Conservation (phyloP, 2,888 invertebrate species). For the Cheilosia pagana region DNA sequence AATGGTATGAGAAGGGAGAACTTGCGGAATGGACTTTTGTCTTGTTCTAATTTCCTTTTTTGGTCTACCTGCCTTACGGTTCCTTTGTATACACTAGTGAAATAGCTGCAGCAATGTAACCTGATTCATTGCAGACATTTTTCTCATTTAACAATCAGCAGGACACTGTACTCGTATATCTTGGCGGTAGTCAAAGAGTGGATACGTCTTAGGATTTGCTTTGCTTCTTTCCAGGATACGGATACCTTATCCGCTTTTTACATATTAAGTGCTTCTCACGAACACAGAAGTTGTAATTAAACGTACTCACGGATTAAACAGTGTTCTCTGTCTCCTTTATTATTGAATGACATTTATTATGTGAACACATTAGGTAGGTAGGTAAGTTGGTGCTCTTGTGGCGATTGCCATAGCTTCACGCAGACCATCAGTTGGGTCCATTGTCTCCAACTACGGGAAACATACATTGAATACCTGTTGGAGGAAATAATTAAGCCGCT, state of each 20-base stretch:
- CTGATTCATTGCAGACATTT: constrained; percentile 31
- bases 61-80: constrained; percentile 12
- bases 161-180: neutral
- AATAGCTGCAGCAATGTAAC: neutral
- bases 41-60: constrained; percentile 24
- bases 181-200: neutral
- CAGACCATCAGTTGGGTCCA: neutral
- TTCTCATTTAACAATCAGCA: constrained; percentile 14
- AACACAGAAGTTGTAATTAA: constrained; percentile 2
- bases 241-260: neutral
- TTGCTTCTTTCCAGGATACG: neutral
- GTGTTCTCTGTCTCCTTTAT: neutral
- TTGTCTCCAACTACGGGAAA: too few species aligned
- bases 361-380: neutral
- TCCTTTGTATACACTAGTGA: neutral
- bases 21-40: constrained; percentile 3
- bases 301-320: neutral
- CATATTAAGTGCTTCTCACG: neutral
- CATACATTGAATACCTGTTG: too few species aligned
- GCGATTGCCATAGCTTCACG: constrained; percentile 1
- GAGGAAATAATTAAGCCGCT: too few species aligned
- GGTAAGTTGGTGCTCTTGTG: too few species aligned
- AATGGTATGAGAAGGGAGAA: neutral
- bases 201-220: neutral
- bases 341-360: neutral